A percentile compares a stretch with the other conserved stretches of the same genome.
phyloP scores from a whole-genome alignment of 92 coral and sea anemone genomes.

The Desmophyllum pertusum region DNA sequence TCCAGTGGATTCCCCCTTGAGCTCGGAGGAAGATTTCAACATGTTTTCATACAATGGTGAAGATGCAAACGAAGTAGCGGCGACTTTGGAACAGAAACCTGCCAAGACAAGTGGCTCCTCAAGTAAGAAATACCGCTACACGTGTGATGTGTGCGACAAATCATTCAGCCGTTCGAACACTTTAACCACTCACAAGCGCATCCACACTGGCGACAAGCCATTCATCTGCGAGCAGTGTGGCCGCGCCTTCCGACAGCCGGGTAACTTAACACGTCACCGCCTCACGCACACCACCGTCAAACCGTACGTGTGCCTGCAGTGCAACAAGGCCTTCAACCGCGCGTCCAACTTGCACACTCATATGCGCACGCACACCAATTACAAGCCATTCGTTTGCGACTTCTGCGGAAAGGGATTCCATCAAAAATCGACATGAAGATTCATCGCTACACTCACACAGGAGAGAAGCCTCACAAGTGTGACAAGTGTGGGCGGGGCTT shows the following conservation, averaged over 20 bases:
- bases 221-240: slow-evolving; percentile 85
- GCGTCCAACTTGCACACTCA: slow-evolving; percentile 98
- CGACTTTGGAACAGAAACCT: neutral
- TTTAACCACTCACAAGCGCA: slow-evolving; percentile 78
- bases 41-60: neutral
- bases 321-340: slow-evolving; percentile 98
- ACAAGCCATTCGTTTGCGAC: slow-evolving; percentile 95
- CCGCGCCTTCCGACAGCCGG: slow-evolving; percentile 87
- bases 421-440: slow-evolving; percentile 98
- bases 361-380: slow-evolving; percentile 94
- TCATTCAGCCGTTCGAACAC: slow-evolving; percentile 90
- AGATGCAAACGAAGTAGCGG: neutral
- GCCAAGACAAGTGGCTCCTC: slow-evolving; percentile 4
- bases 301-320: slow-evolving; percentile 93
- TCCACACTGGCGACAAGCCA: slow-evolving; percentile 86
- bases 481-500: slow-evolving; percentile 98
- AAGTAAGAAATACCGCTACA: slow-evolving; percentile 70
- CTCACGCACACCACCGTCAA: slow-evolving; percentile 90
- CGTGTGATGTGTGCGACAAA: slow-evolving; percentile 78
- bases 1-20: neutral
- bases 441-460: slow-evolving; percentile 98
- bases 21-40: neutral
- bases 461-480: slow-evolving; percentile 97
- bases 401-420: slow-evolving; percentile 98
- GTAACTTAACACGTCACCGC: slow-evolving; percentile 83